Conservation (phyloP, 92 coral and sea anemone genomes). For the Pocillopora meandrina region DNA sequence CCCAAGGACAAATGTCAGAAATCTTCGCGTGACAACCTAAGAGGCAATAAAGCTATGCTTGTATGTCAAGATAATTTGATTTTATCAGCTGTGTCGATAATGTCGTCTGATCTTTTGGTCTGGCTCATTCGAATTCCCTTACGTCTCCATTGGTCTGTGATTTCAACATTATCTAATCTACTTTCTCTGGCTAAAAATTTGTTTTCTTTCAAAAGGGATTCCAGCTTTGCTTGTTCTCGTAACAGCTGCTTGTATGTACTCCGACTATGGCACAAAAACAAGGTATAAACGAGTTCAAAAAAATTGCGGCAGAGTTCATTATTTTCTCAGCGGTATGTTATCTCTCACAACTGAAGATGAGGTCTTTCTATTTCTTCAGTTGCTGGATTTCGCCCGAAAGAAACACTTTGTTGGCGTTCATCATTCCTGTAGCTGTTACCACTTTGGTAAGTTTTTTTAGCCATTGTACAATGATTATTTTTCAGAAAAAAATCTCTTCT, state of each 20-base stretch:
- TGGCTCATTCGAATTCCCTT: too few species aligned
- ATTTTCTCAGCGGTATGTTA: neutral
- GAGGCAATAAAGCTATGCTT: too few species aligned
- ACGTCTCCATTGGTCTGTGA: too few species aligned
- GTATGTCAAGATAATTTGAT: too few species aligned
- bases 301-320: neutral
- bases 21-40: too few species aligned
- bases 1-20: too few species aligned
- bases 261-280: slow-evolving; percentile 74
- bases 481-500: neutral
- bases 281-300: slow-evolving; percentile 33
- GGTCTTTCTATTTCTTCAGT: slow-evolving; percentile 26
- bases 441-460: slow-evolving; percentile 60
- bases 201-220: slow-evolving; percentile 45
- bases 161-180: too few species aligned
- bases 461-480: neutral
- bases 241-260: slow-evolving; percentile 63
- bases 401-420: slow-evolving; percentile 73
- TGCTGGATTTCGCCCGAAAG: slow-evolving; percentile 86
- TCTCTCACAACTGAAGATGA: neutral
- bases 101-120: too few species aligned
- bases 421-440: slow-evolving; percentile 75
- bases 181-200: neutral
- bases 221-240: slow-evolving; percentile 72
- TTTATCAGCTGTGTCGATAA: neutral